These are phyloP conservation scores for Salmo trutta DNA, from an alignment of 2,797 vertebrate genomes.

Conservation along the genomic window DNA sequence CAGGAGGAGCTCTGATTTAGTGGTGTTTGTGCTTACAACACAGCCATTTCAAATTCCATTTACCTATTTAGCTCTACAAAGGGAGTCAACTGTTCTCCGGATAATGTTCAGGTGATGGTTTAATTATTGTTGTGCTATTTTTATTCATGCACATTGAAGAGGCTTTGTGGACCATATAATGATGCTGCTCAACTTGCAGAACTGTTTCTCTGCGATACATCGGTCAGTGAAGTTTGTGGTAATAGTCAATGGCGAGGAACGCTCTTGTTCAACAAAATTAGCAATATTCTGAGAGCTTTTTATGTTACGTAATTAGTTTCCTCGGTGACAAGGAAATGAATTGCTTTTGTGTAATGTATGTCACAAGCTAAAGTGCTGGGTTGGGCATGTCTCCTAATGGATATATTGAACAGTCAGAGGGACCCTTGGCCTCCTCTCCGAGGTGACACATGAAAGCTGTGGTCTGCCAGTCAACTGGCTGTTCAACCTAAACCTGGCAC, in stretches of 20 bases:
- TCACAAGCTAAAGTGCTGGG: background rate
- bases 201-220: constrained; percentile 38
- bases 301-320: constrained; percentile 8
- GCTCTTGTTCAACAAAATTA: constrained; percentile 2
- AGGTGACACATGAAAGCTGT: background rate
- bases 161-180: constrained; percentile 54
- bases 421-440: background rate
- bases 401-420: background rate
- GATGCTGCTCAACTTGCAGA: constrained; percentile 31
- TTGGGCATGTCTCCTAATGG: constrained; percentile 1
- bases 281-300: constrained; percentile 16
- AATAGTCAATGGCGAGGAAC: constrained; percentile 8
- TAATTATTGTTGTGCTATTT: constrained; percentile 57
- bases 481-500: background rate
- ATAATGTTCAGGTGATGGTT: constrained; percentile 60
- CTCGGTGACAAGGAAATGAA: constrained; percentile 10
- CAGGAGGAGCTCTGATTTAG: constrained; percentile 38
- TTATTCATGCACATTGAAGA: constrained; percentile 41
- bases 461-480: constrained; percentile 6
- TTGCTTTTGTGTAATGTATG: constrained; percentile 10
- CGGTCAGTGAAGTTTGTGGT: constrained; percentile 43
- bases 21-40: constrained; percentile 36
- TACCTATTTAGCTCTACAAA: constrained; percentile 50
- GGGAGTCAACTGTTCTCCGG: constrained; percentile 40
- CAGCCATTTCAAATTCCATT: constrained; percentile 47